phyloP scores from a whole-genome alignment of 30 jellyfish, hydroid and myxozoan species.

The Sanderia malayensis region DNA sequence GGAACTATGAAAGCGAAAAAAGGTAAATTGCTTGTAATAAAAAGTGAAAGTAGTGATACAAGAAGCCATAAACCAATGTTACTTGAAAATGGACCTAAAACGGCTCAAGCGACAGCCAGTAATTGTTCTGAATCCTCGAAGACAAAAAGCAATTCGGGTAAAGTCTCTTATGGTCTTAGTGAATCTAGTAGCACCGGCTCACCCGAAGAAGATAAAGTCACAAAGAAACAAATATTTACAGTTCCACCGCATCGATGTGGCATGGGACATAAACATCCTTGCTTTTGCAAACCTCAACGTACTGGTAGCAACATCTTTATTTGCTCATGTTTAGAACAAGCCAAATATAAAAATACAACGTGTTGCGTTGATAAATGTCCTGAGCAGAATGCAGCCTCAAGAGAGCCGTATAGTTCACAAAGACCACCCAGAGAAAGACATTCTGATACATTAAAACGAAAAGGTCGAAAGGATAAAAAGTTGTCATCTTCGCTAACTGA shows the following conservation, averaged over 20 bases:
- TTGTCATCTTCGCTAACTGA: slow-evolving; percentile 36
- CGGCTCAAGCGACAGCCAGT: too few relatives aligned
- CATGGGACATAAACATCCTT: slow-evolving; percentile 64
- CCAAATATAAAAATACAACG: slow-evolving; percentile 34
- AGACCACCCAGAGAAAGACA: slow-evolving; percentile 41
- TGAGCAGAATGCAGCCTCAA: slow-evolving; percentile 13
- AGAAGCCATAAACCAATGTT: too few relatives aligned
- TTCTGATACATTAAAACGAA: slow-evolving; percentile 37
- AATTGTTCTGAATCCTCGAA: neutral
- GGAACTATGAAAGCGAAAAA: neutral
- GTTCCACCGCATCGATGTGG: slow-evolving; percentile 75
- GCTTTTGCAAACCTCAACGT: slow-evolving; percentile 60
- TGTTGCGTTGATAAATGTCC: slow-evolving; percentile 58
- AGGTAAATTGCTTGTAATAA: slow-evolving; percentile 16
- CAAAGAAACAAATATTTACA: slow-evolving; percentile 47
- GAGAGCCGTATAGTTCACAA: slow-evolving; percentile 62
- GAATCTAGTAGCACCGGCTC: neutral
- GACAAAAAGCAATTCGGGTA: neutral
- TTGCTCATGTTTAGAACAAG: slow-evolving; percentile 65
- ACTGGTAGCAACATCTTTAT: slow-evolving; percentile 73
- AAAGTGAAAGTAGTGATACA: neutral
- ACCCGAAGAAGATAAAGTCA: neutral
- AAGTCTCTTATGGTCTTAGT: neutral
- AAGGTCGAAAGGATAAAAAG: slow-evolving; percentile 16
- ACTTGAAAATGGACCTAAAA: too few relatives aligned